These are phyloP conservation scores for Pantelozetes paolii DNA, from an alignment of 2,888 invertebrate genomes.

Conservation along the genomic window DNA sequence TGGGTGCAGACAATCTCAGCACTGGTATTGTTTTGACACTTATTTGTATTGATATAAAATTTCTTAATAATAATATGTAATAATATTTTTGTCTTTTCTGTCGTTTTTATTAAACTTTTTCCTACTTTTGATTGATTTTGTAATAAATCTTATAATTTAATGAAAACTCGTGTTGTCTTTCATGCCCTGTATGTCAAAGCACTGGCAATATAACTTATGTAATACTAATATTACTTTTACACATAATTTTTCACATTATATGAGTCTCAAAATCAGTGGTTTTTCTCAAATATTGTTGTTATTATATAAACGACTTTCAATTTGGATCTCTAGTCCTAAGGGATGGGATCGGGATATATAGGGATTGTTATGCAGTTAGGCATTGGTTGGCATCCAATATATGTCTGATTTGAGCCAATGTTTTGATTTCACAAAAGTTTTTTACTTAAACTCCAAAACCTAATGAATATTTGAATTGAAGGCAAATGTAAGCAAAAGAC, in stretches of 20 bases:
- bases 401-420: background rate
- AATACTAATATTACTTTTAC: background rate
- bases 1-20: background rate
- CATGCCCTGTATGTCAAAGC: background rate
- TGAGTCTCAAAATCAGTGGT: background rate
- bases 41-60: constrained; percentile 6
- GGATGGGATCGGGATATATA: background rate
- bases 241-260: background rate
- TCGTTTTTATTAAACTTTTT: constrained; percentile 1
- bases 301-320: background rate
- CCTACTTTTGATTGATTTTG: constrained; percentile 4
- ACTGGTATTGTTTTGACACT: background rate
- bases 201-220: background rate
- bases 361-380: background rate
- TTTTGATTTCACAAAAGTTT: background rate
- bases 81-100: background rate
- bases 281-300: background rate
- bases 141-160: constrained; percentile 20
- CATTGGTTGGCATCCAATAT: background rate
- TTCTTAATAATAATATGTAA: background rate
- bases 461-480: background rate
- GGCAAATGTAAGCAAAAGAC: background rate
- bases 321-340: background rate
- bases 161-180: background rate
- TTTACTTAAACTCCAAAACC: background rate